Evolutionary conservation across 1,140 invertebrate genomes (phyloP).

Genomic region (Lutraria rhynchaena): DNA sequence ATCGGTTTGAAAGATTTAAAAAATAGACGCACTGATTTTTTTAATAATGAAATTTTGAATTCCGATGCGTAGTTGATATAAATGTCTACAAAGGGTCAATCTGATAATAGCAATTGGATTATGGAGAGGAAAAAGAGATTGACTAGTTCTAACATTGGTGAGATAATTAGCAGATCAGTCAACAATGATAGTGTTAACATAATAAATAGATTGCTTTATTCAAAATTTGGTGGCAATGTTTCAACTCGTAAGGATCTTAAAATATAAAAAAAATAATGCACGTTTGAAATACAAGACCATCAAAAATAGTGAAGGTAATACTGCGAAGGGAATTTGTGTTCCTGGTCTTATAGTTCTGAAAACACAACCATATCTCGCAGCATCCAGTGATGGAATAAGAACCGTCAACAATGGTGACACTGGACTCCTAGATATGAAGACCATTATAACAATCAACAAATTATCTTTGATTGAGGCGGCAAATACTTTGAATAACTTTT

Average conservation of each 20-base stretch:
- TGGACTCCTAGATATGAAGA: slow-evolving; percentile 28
- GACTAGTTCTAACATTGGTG: slow-evolving; percentile 37
- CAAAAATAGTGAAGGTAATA: background rate
- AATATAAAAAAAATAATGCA: slow-evolving; percentile 3
- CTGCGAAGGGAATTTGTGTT: background rate
- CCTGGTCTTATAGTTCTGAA: background rate
- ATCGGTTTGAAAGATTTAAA: no score
- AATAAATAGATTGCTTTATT: background rate
- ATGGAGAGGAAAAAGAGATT: slow-evolving; percentile 20
- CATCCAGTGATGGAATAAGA: slow-evolving; percentile 11
- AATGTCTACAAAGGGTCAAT: slow-evolving; percentile 25
- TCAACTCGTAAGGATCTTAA: background rate
- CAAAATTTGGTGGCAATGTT: slow-evolving; percentile 25
- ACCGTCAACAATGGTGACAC: background rate
- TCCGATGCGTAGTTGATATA: background rate
- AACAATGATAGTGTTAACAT: slow-evolving; percentile 10
- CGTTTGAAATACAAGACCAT: slow-evolving; percentile 12
- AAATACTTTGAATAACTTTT: no score
- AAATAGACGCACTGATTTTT: no score
- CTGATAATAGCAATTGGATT: background rate
- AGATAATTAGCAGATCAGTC: background rate
- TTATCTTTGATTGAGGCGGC: no score
- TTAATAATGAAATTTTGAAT: no score
- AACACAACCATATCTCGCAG: background rate
- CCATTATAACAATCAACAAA: no score